phyloP scores from a whole-genome alignment of 1,140 invertebrate genomes.

The Schlechtendalia chinensis region DNA sequence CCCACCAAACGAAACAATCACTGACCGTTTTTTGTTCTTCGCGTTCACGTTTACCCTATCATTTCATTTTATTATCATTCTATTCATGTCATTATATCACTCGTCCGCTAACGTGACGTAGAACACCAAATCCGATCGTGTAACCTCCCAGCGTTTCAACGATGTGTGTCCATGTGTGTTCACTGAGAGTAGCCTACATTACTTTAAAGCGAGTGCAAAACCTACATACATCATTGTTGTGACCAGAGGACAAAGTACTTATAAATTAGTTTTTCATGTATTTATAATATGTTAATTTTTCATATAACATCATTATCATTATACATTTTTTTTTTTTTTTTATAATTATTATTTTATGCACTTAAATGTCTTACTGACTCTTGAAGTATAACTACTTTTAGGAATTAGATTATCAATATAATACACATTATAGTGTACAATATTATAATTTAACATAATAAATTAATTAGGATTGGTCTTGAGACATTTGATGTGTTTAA shows the following conservation, averaged over 20 bases:
- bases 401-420: not conserved
- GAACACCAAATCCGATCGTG: not conserved
- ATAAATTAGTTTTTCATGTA: constrained; percentile 3
- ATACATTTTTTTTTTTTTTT: not conserved
- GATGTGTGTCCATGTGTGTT: too few relatives aligned
- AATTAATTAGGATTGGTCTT: not conserved
- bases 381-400: not conserved
- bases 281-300: constrained; percentile 1
- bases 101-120: not conserved
- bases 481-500: not conserved
- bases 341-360: not conserved
- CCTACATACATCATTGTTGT: not conserved
- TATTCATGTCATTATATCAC: not conserved
- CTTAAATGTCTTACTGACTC: not conserved
- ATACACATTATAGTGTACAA: not conserved
- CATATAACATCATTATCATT: not conserved
- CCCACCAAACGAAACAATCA: constrained; percentile 61
- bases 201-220: too few relatives aligned
- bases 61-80: constrained; percentile 8
- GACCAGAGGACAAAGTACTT: not conserved
- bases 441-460: not conserved
- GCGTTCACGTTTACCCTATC: not conserved
- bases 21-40: constrained; percentile 1
- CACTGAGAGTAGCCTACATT: too few relatives aligned
- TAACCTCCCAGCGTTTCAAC: not conserved